Conservation (phyloP, 2,113 vertebrate genomes). For the Camelus dromedarius region DNA sequence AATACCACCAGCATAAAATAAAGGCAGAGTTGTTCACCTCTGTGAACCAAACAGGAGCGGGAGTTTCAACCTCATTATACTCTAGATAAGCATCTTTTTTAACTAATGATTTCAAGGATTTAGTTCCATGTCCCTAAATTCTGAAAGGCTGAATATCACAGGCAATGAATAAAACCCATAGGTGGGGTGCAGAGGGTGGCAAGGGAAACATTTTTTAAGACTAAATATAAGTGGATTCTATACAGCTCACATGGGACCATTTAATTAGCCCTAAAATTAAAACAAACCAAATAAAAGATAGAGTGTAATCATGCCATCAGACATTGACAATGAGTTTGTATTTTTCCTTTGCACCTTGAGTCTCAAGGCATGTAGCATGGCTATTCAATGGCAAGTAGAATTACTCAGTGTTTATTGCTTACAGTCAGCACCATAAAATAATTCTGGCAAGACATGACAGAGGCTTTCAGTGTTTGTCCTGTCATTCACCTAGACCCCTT, state of each 20-base stretch:
- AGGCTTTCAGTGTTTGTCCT: not conserved
- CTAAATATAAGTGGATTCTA: not conserved
- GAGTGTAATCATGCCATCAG: not conserved
- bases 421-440: not conserved
- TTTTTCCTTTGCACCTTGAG: not conserved
- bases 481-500: not conserved
- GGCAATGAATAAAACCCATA: constrained; percentile 9
- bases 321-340: not conserved
- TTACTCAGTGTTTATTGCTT: not conserved
- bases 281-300: constrained; percentile 30
- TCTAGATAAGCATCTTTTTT: not conserved
- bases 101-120: not conserved
- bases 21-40: not conserved
- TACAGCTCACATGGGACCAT: not conserved
- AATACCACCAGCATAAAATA: not conserved
- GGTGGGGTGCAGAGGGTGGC: not conserved
- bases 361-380: not conserved
- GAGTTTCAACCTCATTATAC: not conserved
- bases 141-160: not conserved
- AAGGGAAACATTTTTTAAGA: not conserved
- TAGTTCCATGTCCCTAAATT: not conserved
- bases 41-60: not conserved
- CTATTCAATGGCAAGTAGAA: not conserved
- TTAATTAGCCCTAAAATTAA: constrained; percentile 32
- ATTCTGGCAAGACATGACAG: not conserved